Evolutionary conservation across 2,888 invertebrate genomes (phyloP).

Genomic region (Magallana nippona): DNA sequence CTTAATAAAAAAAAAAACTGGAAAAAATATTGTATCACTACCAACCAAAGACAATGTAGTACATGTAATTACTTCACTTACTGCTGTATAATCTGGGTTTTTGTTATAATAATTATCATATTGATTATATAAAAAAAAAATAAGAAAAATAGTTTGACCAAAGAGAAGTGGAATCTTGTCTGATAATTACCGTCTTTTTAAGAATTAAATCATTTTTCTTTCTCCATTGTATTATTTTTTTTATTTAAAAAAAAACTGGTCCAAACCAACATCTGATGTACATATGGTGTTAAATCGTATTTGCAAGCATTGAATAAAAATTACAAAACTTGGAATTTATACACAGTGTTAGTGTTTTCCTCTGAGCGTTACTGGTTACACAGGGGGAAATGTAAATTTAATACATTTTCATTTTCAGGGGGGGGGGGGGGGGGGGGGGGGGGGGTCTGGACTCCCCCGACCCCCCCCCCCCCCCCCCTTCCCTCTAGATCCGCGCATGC

Average conservation of each 20-base stretch:
- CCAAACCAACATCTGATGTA: slow-evolving; percentile 20
- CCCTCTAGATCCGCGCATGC: too few relatives aligned
- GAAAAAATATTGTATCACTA: background rate
- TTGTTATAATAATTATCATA: background rate
- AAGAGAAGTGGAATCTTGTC: background rate
- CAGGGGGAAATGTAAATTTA: too few relatives aligned
- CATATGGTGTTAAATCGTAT: slow-evolving; percentile 5
- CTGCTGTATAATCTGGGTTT: background rate
- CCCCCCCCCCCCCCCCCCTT: too few relatives aligned
- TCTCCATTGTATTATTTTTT: background rate
- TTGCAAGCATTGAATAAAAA: slow-evolving; percentile 29
- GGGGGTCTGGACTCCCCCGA: too few relatives aligned
- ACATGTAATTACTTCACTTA: too few relatives aligned
- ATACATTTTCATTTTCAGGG: too few relatives aligned
- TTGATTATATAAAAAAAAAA: background rate
- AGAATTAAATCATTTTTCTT: background rate
- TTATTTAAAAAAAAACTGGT: background rate
- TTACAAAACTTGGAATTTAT: background rate
- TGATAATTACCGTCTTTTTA: background rate
- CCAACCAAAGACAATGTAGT: slow-evolving; percentile 1
- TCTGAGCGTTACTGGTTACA: too few relatives aligned
- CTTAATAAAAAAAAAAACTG: too few relatives aligned
- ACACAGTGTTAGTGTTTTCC: background rate
- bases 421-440: too few relatives aligned
- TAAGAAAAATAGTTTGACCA: background rate